Conservation (phyloP, 53 echinoderm and acorn worm species). For the Henricia sp. region DNA sequence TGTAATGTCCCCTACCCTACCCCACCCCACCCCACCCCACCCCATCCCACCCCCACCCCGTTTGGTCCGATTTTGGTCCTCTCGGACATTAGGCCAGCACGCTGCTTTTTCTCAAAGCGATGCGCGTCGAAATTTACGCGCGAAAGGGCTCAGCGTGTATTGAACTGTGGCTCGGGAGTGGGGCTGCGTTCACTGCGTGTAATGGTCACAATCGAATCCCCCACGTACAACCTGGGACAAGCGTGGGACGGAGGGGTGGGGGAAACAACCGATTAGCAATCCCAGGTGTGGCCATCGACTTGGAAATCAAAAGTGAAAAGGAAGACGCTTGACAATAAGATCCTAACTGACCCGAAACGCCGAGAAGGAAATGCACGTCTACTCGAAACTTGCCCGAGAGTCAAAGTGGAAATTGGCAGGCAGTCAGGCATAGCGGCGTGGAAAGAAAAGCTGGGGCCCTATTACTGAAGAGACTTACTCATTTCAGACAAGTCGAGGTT, state of each 20-base stretch:
- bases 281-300: not conserved
- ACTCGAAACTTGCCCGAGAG: constrained; percentile 62
- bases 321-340: constrained; percentile 41
- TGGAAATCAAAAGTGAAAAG: not conserved
- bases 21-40: not conserved
- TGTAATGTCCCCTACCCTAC: no score
- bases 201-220: no score
- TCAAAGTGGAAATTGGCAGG: constrained; percentile 45
- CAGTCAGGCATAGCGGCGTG: constrained; percentile 42
- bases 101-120: no score
- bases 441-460: constrained; percentile 34
- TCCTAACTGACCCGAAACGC: constrained; percentile 48
- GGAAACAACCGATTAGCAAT: not conserved
- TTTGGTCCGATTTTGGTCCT: no score
- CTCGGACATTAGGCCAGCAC: no score
- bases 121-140: no score
- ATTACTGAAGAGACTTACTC: constrained; percentile 33
- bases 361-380: constrained; percentile 48
- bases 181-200: no score
- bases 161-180: no score
- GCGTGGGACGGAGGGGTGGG: no score
- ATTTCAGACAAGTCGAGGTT: constrained; percentile 19
- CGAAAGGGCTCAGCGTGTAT: no score
- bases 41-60: no score
- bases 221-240: no score